A percentile compares a stretch with the other conserved stretches of the same genome.
These are phyloP conservation scores for Pristis pectinata DNA, from an alignment of 2,797 vertebrate genomes.

Conservation along the genomic window DNA sequence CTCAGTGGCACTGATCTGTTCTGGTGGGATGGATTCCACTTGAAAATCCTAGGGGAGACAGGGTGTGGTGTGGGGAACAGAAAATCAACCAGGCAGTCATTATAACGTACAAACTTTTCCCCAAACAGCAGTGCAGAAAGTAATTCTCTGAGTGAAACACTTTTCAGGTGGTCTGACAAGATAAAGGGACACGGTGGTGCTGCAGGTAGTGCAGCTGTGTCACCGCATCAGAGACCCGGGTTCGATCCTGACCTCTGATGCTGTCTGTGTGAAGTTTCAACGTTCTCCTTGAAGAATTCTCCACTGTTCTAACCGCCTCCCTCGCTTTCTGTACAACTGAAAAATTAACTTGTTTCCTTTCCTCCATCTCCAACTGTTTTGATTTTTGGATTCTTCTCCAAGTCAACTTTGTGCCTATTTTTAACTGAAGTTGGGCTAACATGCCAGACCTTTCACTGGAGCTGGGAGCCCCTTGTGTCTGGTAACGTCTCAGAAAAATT, in stretches of 20 bases:
- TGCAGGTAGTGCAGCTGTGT: too few species aligned
- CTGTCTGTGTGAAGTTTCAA: too few species aligned
- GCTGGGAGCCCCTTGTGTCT: not conserved
- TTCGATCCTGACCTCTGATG: too few species aligned
- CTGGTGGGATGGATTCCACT: conserved; percentile 52
- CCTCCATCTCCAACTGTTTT: too few species aligned
- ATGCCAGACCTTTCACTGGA: not conserved
- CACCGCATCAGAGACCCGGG: too few species aligned
- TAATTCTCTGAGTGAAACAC: not conserved
- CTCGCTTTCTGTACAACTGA: too few species aligned
- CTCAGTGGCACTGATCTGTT: conserved; percentile 68
- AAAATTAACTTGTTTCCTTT: too few species aligned
- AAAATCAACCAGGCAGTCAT: not conserved
- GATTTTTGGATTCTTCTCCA: too few species aligned
- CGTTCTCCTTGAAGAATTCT: too few species aligned
- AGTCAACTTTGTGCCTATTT: too few species aligned
- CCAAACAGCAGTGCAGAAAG: not conserved
- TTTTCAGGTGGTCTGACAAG: not conserved
- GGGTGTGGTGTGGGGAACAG: too few species aligned
- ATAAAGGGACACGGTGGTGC: not conserved
- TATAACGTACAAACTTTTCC: not conserved
- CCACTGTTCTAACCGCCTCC: too few species aligned
- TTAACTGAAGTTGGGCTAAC: not conserved
- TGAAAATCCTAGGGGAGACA: conserved; percentile 58
- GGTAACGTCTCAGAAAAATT: not conserved